Conservation (phyloP, 2,797 vertebrate species). For the Botia kubotai region DNA sequence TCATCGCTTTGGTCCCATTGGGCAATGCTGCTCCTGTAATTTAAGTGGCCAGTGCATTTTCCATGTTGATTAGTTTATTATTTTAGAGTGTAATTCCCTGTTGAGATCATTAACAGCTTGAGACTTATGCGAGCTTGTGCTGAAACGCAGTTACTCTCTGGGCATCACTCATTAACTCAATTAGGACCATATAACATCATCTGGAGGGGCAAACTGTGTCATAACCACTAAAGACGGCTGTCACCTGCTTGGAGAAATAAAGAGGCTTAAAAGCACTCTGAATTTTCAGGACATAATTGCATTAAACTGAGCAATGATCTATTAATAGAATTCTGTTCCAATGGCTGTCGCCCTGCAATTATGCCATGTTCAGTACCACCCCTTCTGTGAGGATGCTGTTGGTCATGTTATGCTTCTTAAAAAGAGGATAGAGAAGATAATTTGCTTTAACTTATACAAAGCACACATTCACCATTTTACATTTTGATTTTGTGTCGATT, state of each 20-base stretch:
- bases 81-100: slow-evolving; percentile 65
- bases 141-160: slow-evolving; percentile 69
- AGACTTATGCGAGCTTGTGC: slow-evolving; percentile 63
- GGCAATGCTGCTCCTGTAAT: slow-evolving; percentile 48
- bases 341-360: slow-evolving; percentile 75
- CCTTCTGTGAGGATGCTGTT: slow-evolving; percentile 31
- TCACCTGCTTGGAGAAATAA: slow-evolving; percentile 76
- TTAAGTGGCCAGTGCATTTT: slow-evolving; percentile 45
- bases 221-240: slow-evolving; percentile 77
- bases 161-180: slow-evolving; percentile 71
- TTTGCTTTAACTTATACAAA: background rate
- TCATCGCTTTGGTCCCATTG: slow-evolving; percentile 54
- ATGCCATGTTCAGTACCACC: slow-evolving; percentile 63
- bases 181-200: slow-evolving; percentile 70
- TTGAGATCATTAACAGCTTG: slow-evolving; percentile 72
- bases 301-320: slow-evolving; percentile 69
- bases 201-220: slow-evolving; percentile 71
- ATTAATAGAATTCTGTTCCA: slow-evolving; percentile 79
- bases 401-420: background rate
- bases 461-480: background rate
- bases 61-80: slow-evolving; percentile 64
- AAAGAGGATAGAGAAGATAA: background rate
- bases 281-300: slow-evolving; percentile 77
- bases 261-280: slow-evolving; percentile 63
- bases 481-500: background rate